Evolutionary conservation across 2,888 invertebrate genomes (phyloP), one percentile per base, ranked within the genome.

Genomic region (Hypomecis punctinalis): DNA sequence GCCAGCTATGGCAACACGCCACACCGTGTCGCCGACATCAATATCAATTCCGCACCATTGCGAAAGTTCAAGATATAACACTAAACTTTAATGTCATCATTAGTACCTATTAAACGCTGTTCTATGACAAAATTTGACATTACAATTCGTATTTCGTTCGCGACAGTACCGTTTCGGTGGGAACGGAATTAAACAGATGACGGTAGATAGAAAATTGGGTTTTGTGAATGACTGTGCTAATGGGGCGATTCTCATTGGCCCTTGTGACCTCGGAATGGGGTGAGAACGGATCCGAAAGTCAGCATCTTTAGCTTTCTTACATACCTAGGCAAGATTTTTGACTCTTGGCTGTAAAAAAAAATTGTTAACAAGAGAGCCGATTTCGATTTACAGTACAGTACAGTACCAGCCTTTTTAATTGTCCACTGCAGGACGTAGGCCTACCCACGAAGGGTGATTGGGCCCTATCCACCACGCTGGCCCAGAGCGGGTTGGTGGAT

Each of bases 81-180:
- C 64, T 85, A 74, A 84, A 81, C 73, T 81, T 85, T 84, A 78
- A 85, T 77, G 67, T 13, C 40, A 75, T 74, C 79, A 76, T 84
- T 80, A 80, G 74, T 76, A 76, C 75, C 76, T 77, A 75, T 80
- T 82, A 80, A 80, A 77, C 72, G 74, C 70, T 68, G 51, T 71
- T 72, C 64, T 67, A 70, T 70, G 71, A 67, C 65, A 57, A 55
- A 67, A 68, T 62, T 66, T 62, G 40, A 67, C 63, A 63, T 65
- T 61, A 63, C 67, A 59, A 65, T 66, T 64, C 61, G 71, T 68
- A 62, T 66, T 68, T 62, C 51, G 63, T 61, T 47, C 55, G 54
- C 51, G 56, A 36, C 36, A 52, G 54, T 60, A 42, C 66, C 59
- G 37, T 58, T 63, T 35, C 11, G 52, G 67, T 66, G 67, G 63